Evolutionary conservation across 2,797 vertebrate species (phyloP).

Genomic region (Pachyuromys duprasi): DNA sequence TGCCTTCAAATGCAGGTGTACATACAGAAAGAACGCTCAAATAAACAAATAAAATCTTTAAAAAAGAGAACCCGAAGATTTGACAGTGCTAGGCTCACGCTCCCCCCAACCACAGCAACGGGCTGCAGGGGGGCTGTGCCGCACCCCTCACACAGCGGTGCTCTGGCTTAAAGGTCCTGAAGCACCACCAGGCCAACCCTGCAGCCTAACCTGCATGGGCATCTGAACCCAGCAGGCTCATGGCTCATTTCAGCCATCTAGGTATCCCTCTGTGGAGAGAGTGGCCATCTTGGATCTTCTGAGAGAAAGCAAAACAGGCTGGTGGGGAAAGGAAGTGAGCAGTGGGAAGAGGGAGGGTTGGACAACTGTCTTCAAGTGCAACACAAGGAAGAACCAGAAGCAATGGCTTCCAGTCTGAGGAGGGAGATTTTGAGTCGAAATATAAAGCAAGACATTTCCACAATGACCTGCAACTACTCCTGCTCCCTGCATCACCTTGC

Average conservation of each 20-base stretch:
- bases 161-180: fast-evolving
- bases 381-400: background rate
- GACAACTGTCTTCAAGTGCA: background rate
- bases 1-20: too few species aligned
- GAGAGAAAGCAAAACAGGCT: background rate
- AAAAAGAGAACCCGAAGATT: too few species aligned
- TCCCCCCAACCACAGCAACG: fast-evolving
- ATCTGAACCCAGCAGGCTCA: background rate
- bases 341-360: background rate
- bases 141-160: background rate
- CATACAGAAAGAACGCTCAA: too few species aligned
- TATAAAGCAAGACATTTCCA: background rate
- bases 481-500: background rate
- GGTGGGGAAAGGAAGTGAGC: too few species aligned
- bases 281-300: background rate
- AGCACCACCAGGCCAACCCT: fast-evolving
- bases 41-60: too few species aligned
- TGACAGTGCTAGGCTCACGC: background rate
- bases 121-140: background rate
- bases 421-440: background rate
- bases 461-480: background rate
- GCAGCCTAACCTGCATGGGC: fast-evolving
- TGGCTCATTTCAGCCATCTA: background rate
- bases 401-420: background rate
- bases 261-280: background rate